Evolutionary conservation across 2,797 vertebrate species (phyloP).

Genomic region (Botia almorhae): DNA sequence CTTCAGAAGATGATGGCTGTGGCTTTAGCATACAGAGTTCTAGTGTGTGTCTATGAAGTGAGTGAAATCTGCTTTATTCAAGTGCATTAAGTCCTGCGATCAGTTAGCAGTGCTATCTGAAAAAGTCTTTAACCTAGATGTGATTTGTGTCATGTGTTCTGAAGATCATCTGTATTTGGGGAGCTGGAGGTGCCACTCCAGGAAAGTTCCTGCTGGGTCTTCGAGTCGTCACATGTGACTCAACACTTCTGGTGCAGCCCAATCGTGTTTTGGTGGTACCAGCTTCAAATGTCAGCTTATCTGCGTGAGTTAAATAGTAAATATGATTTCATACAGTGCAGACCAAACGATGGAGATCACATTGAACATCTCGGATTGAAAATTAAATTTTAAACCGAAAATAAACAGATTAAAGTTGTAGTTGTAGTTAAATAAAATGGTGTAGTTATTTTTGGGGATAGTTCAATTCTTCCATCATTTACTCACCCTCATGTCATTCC

Average conservation of each 20-base stretch:
- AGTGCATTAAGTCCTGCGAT: not conserved
- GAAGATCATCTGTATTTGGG: slow-evolving; percentile 89
- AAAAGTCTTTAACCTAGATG: no score
- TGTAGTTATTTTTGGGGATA: no score
- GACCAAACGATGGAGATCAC: no score
- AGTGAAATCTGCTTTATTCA: not conserved
- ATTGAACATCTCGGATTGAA: no score
- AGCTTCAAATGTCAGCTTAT: slow-evolving; percentile 78
- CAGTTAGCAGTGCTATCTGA: no score
- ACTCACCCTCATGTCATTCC: no score
- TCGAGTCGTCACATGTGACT: slow-evolving; percentile 85
- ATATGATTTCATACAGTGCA: no score
- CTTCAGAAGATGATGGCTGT: slow-evolving; percentile 97
- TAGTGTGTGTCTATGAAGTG: slow-evolving; percentile 93
- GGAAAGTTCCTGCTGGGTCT: slow-evolving; percentile 88
- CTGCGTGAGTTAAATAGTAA: slow-evolving; percentile 78
- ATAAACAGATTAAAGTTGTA: no score
- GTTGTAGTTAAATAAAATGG: no score
- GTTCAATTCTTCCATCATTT: no score
- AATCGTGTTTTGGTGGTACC: slow-evolving; percentile 85
- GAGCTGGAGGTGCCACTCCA: slow-evolving; percentile 87
- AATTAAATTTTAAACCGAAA: no score
- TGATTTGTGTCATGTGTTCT: slow-evolving; percentile 14
- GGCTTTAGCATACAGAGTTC: slow-evolving; percentile 91
- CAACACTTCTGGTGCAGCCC: slow-evolving; percentile 82